phyloP scores from a whole-genome alignment of 30 jellyfish, hydroid and myxozoan genomes.

The Chrysaora quinquecirrha region DNA sequence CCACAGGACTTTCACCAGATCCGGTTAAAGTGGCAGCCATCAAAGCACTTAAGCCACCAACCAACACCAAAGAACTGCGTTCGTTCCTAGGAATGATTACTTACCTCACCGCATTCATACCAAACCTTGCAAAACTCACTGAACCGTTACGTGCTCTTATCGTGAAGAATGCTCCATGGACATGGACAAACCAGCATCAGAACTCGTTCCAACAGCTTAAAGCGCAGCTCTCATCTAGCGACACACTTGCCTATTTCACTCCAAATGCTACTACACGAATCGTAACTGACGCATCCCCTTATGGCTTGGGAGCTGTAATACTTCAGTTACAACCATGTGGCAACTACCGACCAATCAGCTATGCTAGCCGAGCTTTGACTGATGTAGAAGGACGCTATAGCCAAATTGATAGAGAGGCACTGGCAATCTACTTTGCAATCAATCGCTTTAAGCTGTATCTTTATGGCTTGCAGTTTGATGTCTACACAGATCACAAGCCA shows the following conservation, averaged over 20 bases:
- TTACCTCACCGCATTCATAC: neutral
- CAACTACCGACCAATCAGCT: conserved; percentile 12
- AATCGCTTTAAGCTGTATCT: neutral
- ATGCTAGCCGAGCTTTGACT: conserved; percentile 8
- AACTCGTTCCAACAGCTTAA: conserved; percentile 4
- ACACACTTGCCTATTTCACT: conserved; percentile 30
- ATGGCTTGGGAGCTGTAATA: conserved; percentile 40
- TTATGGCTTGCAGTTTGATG: conserved; percentile 13
- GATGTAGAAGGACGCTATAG: conserved; percentile 7
- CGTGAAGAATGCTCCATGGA: neutral
- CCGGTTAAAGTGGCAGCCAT: conserved; percentile 5
- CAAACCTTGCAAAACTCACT: conserved; percentile 23
- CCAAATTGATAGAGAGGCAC: conserved; percentile 31
- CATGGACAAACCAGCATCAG: conserved; percentile 16
- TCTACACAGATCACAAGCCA: conserved; percentile 40
- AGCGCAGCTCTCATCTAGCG: neutral
- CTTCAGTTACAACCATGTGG: conserved; percentile 8
- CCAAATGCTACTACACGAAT: conserved; percentile 10
- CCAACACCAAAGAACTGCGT: conserved; percentile 10
- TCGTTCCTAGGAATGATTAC: conserved; percentile 27
- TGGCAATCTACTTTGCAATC: conserved; percentile 3
- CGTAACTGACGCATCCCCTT: conserved; percentile 23
- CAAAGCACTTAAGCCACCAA: conserved; percentile 6
- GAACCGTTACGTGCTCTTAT: conserved; percentile 10
- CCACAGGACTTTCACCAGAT: conserved; percentile 43